Evolutionary conservation across 2,113 vertebrate genomes (phyloP).

Genomic region (Pontoporia blainvillei): DNA sequence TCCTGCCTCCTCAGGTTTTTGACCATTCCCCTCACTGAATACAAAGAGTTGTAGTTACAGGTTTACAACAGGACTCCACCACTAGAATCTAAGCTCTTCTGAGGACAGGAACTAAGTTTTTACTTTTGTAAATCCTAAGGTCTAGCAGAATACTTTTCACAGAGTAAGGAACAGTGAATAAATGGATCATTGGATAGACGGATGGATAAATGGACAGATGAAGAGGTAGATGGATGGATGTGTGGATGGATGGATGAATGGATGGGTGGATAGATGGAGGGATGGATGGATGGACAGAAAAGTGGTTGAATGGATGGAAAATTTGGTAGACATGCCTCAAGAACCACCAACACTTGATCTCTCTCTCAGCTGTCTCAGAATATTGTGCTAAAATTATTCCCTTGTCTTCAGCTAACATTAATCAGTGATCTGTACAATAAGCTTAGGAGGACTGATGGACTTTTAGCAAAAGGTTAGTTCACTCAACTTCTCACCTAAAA

Average conservation of each 20-base stretch:
- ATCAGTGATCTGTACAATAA: not conserved
- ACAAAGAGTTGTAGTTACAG: not conserved
- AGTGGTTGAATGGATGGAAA: not conserved
- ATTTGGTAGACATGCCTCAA: not conserved
- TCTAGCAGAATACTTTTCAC: not conserved
- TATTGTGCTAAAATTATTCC: not conserved
- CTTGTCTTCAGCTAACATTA: not conserved
- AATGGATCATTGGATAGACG: not conserved
- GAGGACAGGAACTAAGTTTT: not conserved
- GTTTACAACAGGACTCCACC: not conserved
- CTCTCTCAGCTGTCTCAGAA: not conserved
- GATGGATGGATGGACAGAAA: not conserved
- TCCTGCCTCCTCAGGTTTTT: not conserved
- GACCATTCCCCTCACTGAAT: not conserved
- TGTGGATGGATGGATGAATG: not conserved
- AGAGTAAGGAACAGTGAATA: not conserved
- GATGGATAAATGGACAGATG: no score
- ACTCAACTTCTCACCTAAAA: not conserved
- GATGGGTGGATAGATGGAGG: not conserved
- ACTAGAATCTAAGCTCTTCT: not conserved
- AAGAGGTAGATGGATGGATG: not conserved
- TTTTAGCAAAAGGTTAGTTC: not conserved
- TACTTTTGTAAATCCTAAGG: not conserved
- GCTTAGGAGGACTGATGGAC: not conserved
- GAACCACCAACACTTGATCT: not conserved